Conservation (phyloP, 2,888 invertebrate genomes). For the Sisyra nigra region DNA sequence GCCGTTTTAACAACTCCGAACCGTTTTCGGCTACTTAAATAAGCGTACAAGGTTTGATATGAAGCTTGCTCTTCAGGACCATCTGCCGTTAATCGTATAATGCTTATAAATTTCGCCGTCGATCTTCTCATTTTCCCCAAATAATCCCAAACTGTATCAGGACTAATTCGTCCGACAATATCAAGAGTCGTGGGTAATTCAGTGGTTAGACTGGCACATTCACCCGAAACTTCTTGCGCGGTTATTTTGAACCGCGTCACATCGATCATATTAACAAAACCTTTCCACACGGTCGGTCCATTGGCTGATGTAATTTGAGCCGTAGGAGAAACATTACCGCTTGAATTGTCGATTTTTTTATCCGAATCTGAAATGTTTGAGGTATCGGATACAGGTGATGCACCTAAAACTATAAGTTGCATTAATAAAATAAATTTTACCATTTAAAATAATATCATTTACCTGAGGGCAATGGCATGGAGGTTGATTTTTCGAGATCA, state of each 20-base stretch:
- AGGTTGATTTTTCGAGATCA: conserved; percentile 14
- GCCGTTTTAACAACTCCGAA: conserved; percentile 72
- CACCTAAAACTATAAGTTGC: conserved; percentile 13
- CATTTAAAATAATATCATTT: not conserved
- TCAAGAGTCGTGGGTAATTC: conserved; percentile 64
- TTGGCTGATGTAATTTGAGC: conserved; percentile 9
- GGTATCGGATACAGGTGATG: conserved; percentile 13
- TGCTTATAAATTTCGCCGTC: conserved; percentile 73
- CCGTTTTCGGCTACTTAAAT: conserved; percentile 67
- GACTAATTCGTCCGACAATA: conserved; percentile 83
- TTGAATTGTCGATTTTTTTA: conserved; percentile 15
- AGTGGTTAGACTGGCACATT: conserved; percentile 46
- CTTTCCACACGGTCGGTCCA: conserved; percentile 46
- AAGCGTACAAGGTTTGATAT: conserved; percentile 73
- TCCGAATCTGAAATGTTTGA: conserved; percentile 9
- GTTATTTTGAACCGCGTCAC: conserved; percentile 75
- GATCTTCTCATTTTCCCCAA: conserved; percentile 78
- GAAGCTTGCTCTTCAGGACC: conserved; percentile 71
- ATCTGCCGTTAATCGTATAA: conserved; percentile 65
- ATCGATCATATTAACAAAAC: conserved; percentile 79
- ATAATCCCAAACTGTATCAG: conserved; percentile 86
- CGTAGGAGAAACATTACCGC: not conserved
- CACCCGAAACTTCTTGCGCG: conserved; percentile 57
- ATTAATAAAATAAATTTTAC: conserved; percentile 6
- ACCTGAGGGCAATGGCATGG: not conserved